Percentiles rank a stretch among this genome's conserved stretches.
Evolutionary conservation across 2,113 vertebrate genomes (phyloP).

Genomic region (Eretmochelys imbricata): DNA sequence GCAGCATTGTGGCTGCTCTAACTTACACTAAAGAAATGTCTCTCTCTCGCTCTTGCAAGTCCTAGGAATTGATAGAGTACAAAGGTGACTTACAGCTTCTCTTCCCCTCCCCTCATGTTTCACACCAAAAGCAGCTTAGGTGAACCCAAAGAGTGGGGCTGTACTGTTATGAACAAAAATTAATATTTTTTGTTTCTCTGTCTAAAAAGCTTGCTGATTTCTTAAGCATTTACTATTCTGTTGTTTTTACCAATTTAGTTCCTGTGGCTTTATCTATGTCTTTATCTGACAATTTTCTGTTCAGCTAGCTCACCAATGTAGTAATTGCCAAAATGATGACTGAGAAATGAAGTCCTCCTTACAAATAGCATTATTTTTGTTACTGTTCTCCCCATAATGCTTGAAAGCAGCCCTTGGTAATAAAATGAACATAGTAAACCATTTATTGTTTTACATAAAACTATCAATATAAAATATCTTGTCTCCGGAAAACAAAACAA

Average conservation of each 20-base stretch:
- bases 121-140: not conserved
- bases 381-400: not conserved
- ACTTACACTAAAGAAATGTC: not conserved
- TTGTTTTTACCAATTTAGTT: not conserved
- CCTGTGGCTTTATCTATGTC: rapidly evolving
- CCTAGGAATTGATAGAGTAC: rapidly evolving
- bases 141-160: not conserved
- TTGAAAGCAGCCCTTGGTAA: not conserved
- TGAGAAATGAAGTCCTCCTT: not conserved
- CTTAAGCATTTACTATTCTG: not conserved
- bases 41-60: rapidly evolving
- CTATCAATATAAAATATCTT: not conserved
- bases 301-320: not conserved
- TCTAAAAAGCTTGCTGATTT: not conserved
- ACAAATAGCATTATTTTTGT: not conserved
- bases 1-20: not conserved
- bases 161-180: rapidly evolving
- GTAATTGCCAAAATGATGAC: not conserved
- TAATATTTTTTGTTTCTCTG: not conserved
- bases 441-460: constrained; percentile 16
- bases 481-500: not conserved
- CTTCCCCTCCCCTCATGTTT: rapidly evolving
- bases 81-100: not conserved
- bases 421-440: not conserved
- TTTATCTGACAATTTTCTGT: not conserved